Evolutionary conservation across 1,140 invertebrate genomes (phyloP).

Genomic region (Homalodisca vitripennis): DNA sequence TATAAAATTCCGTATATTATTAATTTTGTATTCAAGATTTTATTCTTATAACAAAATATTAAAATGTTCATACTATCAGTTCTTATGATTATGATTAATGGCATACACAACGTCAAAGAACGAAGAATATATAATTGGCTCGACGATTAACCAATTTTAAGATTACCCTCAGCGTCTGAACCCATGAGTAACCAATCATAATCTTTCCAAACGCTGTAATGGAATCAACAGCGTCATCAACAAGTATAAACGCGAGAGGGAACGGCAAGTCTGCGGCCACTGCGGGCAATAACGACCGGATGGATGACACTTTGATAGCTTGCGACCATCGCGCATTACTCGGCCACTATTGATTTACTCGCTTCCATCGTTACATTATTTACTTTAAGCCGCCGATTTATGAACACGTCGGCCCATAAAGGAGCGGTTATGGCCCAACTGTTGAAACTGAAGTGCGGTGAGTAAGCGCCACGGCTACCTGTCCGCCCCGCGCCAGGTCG

Average conservation of each 20-base stretch:
- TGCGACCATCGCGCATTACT: not conserved
- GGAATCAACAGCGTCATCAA: too few relatives aligned
- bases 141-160: too few relatives aligned
- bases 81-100: too few relatives aligned
- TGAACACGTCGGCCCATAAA: not conserved
- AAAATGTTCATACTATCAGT: too few relatives aligned
- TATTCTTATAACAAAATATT: too few relatives aligned
- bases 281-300: not conserved
- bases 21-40: too few relatives aligned
- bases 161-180: too few relatives aligned
- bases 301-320: constrained; percentile 9
- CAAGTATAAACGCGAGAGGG: not conserved
- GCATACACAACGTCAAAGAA: too few relatives aligned
- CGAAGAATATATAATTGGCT: too few relatives aligned
- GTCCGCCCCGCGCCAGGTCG: not conserved
- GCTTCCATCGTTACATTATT: not conserved
- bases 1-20: too few relatives aligned
- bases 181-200: too few relatives aligned
- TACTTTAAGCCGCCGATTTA: not conserved
- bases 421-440: constrained; percentile 11
- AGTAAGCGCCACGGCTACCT: not conserved
- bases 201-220: too few relatives aligned
- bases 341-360: not conserved
- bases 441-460: not conserved
- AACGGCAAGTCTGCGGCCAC: not conserved